These are phyloP conservation scores for Chloebia gouldiae DNA, from an alignment of 2,113 vertebrate genomes.

Conservation along the genomic window DNA sequence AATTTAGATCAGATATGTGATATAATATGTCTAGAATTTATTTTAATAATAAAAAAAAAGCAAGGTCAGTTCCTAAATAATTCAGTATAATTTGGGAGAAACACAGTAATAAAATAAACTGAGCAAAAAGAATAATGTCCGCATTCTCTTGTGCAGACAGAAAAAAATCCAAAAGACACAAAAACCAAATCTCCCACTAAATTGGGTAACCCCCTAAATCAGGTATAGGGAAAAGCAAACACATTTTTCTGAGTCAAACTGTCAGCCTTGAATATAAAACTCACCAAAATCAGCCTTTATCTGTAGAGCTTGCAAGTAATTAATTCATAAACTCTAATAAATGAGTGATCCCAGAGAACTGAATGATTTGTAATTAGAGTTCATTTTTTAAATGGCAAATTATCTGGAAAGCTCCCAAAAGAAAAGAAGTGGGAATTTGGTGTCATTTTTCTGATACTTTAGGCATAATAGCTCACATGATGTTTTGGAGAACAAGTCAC, in stretches of 20 bases:
- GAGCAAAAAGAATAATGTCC: not conserved
- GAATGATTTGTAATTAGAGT: not conserved
- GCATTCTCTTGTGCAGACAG: not conserved
- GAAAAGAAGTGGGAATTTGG: not conserved
- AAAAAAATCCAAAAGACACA: rapidly evolving
- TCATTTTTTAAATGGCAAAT: not conserved
- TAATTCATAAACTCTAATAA: not conserved
- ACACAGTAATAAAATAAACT: not conserved
- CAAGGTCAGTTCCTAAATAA: not conserved
- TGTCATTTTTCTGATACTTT: not conserved
- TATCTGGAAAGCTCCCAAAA: not conserved
- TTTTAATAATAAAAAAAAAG: not conserved
- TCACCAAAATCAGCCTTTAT: not conserved
- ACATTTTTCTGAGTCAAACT: not conserved
- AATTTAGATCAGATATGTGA: not conserved
- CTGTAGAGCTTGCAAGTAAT: not conserved
- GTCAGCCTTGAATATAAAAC: not conserved
- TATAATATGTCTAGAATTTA: not conserved
- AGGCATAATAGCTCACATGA: not conserved
- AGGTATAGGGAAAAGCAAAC: not conserved
- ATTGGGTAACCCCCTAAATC: not conserved
- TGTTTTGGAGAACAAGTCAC: not conserved
- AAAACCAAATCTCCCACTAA: not conserved
- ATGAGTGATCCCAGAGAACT: not conserved
- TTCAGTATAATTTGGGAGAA: not conserved